Evolutionary conservation across 2,888 invertebrate species (phyloP).

Genomic region (Chironomus riparius): DNA sequence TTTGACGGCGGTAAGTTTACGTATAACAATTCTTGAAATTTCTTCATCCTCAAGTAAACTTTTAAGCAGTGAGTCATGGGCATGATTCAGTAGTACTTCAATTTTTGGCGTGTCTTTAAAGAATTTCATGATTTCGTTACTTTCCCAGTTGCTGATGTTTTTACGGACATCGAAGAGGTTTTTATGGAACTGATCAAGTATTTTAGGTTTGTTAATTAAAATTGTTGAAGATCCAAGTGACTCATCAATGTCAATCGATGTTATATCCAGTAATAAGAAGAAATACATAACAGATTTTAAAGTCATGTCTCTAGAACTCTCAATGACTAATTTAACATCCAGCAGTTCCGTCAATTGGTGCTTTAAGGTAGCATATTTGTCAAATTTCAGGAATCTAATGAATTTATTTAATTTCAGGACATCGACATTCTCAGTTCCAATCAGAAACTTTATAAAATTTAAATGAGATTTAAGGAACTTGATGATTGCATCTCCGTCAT

Average conservation of each 20-base stretch:
- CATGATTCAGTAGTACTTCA: background rate
- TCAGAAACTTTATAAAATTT: background rate
- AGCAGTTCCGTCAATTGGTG: background rate
- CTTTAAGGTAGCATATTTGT: background rate
- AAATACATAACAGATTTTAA: too few species aligned
- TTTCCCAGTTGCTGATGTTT: slow-evolving; percentile 10
- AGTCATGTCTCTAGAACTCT: background rate
- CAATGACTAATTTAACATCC: background rate
- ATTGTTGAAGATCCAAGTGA: background rate
- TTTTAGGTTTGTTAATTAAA: background rate
- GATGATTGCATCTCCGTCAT: background rate
- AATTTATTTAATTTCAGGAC: background rate
- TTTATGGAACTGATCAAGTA: background rate
- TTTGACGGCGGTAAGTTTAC: background rate
- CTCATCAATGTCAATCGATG: too few species aligned
- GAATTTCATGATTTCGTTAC: slow-evolving; percentile 13
- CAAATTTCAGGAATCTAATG: background rate
- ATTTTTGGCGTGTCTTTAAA: background rate
- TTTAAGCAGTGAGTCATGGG: background rate
- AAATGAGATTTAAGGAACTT: background rate
- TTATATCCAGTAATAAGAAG: too few species aligned
- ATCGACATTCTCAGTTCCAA: background rate
- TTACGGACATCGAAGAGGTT: background rate
- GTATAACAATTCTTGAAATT: slow-evolving; percentile 17
- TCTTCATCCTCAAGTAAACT: slow-evolving; percentile 17